These are phyloP conservation scores for Trichoplusia ni DNA, from an alignment of 1,140 invertebrate species.

Conservation along the genomic window DNA sequence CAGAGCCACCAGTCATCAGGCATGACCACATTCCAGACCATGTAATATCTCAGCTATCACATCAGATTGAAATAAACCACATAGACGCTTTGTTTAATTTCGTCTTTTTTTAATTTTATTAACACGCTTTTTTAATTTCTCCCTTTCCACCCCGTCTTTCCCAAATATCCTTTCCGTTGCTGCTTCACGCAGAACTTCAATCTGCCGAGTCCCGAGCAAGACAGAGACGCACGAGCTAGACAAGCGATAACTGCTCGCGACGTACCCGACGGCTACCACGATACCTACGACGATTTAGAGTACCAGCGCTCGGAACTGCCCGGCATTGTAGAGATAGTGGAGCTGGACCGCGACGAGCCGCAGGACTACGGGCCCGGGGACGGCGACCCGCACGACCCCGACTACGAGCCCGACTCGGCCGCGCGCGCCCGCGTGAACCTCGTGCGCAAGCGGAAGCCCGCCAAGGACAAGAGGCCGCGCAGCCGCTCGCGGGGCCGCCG, in stretches of 20 bases:
- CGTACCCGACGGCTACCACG: conserved; percentile 59
- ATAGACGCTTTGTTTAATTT: conserved; percentile 62
- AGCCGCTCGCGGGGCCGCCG: conserved; percentile 66
- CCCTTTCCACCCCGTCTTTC: conserved; percentile 59
- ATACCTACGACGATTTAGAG: conserved; percentile 61
- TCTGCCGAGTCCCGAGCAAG: conserved; percentile 66
- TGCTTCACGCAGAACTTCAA: conserved; percentile 76
- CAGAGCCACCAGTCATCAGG: conserved; percentile 52
- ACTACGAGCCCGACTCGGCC: conserved; percentile 61
- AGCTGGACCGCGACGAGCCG: conserved; percentile 52
- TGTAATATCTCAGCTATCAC: conserved; percentile 37
- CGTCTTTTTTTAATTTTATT: conserved; percentile 82
- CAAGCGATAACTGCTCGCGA: conserved; percentile 54
- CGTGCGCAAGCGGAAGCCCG: conserved; percentile 61
- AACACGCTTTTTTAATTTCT: conserved; percentile 82
- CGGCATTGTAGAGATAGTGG: conserved; percentile 66
- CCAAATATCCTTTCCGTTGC: conserved; percentile 63
- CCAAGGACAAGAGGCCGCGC: conserved; percentile 63
- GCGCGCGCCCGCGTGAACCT: conserved; percentile 68
- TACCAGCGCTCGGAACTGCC: conserved; percentile 57
- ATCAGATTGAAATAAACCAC: conserved; percentile 43
- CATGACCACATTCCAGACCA: conserved; percentile 56
- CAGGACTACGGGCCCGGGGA: conserved; percentile 39
- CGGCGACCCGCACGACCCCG: conserved; percentile 60
- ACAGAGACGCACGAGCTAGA: conserved; percentile 40